These are phyloP conservation scores for Cataglyphis cursor DNA, from an alignment of 2,888 invertebrate species.

Conservation along the genomic window DNA sequence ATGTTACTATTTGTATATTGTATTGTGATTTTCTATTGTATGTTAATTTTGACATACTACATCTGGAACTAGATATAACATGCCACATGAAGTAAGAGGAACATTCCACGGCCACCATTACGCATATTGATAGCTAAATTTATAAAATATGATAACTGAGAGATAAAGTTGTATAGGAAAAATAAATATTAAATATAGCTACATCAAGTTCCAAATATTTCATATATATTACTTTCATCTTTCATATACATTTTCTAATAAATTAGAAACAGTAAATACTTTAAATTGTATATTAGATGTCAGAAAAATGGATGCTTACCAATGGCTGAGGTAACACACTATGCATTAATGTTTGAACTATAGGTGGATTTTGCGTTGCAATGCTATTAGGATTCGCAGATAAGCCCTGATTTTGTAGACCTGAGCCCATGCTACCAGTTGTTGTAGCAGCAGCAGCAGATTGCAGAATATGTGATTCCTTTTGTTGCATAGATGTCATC, in stretches of 20 bases:
- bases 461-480: conserved; percentile 76
- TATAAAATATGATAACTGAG: neutral
- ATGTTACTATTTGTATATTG: neutral
- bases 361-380: conserved; percentile 82
- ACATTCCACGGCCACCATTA: neutral
- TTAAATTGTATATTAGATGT: conserved; percentile 7
- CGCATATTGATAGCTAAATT: neutral
- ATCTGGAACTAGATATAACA: conserved; percentile 6
- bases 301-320: conserved; percentile 77
- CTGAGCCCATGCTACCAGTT: conserved; percentile 76
- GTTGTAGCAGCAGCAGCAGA: conserved; percentile 61
- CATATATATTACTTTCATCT: neutral
- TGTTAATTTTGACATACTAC: neutral
- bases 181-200: conserved; percentile 4
- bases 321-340: conserved; percentile 85
- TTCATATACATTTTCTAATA: neutral
- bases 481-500: conserved; percentile 72
- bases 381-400: conserved; percentile 83
- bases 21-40: neutral
- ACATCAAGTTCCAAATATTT: conserved; percentile 15
- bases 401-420: conserved; percentile 81
- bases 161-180: conserved; percentile 20
- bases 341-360: conserved; percentile 86
- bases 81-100: neutral
- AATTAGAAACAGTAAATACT: neutral